Evolutionary conservation across 1,140 invertebrate species (phyloP), one percentile per base, ranked within the genome.

Genomic region (Diorhabda elongata): DNA sequence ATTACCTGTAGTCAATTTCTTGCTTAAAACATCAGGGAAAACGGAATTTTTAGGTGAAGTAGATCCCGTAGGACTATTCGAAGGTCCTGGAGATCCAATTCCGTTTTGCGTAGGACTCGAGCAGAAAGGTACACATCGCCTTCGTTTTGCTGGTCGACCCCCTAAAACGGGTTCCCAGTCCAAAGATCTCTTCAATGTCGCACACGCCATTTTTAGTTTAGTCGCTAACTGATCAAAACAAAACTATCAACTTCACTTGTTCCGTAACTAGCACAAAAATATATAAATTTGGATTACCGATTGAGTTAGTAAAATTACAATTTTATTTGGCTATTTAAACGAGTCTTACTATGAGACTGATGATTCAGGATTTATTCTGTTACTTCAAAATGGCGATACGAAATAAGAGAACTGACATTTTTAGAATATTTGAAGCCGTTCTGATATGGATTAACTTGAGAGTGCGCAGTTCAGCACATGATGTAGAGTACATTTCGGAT

Each of bases 131-230:
- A 89, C 88, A 84, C 93, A 96, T 85, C 95, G 89, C 82, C 94
- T 85, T 82, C 94, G 86, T 84, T 96, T 96, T 67, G 88, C 88
- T 43, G 93, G 91, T 71, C 91, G 85, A 76, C 91, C 90, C 81
- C 90, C 90, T 76, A 91, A 87, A 68, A 95, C 88, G 44, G 93
- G 91, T 84, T 97, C 95, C 88, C 96, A 97, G 82, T 98, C 95
- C 78, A 95, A 87, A 79, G 91, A 91, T 81, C 95, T 88, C 87
- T 97, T 98, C 68, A 96, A 85, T 77, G 95, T 97, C 83, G 94
- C 94, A 87, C 95, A 97, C 85, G 95, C 95, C 95, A 97, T 97
- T 85, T 87, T 86, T 84, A 84, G 83, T 85, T 84, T 64, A 69
- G 62, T 74, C 66, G 71, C 68, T 68, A 75, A 76, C 74, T 70